Evolutionary conservation across 2,888 invertebrate genomes (phyloP).

Genomic region (Drosophila mimetica): DNA sequence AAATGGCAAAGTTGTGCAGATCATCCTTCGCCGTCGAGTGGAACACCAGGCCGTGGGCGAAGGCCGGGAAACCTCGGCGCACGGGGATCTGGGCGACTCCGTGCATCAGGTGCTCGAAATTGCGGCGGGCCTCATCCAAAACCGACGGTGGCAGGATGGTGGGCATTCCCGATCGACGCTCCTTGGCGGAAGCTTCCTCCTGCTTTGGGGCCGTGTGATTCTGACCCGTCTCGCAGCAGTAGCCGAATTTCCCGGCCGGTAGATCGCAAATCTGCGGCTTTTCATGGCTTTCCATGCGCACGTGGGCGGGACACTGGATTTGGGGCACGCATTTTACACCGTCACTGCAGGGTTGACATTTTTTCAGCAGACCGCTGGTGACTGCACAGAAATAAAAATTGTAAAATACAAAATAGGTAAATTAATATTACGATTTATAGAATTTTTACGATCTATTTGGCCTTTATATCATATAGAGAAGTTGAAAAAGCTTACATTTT

Average conservation of each 20-base stretch:
- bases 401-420: no score
- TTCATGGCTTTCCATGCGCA: conserved; percentile 82
- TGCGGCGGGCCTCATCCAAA: conserved; percentile 79
- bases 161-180: conserved; percentile 41
- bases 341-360: conserved; percentile 84
- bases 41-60: conserved; percentile 82
- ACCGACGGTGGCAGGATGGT: conserved; percentile 61
- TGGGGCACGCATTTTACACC: conserved; percentile 87
- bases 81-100: conserved; percentile 81
- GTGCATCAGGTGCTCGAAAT: conserved; percentile 83
- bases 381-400: conserved; percentile 1
- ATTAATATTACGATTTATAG: no score
- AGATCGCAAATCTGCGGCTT: conserved; percentile 86
- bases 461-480: no score
- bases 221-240: conserved; percentile 88
- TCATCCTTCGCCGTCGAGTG: conserved; percentile 83
- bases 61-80: conserved; percentile 82
- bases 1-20: conserved; percentile 83
- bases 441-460: no score
- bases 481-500: background rate
- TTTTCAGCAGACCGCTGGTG: conserved; percentile 58
- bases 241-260: conserved; percentile 85
- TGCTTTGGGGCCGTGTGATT: conserved; percentile 85
- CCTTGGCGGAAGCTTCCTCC: conserved; percentile 10
- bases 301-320: conserved; percentile 88